Base-by-base conservation (phyloP, 1,140 invertebrate genomes). In the Acyrthosiphon pisum region DNA sequence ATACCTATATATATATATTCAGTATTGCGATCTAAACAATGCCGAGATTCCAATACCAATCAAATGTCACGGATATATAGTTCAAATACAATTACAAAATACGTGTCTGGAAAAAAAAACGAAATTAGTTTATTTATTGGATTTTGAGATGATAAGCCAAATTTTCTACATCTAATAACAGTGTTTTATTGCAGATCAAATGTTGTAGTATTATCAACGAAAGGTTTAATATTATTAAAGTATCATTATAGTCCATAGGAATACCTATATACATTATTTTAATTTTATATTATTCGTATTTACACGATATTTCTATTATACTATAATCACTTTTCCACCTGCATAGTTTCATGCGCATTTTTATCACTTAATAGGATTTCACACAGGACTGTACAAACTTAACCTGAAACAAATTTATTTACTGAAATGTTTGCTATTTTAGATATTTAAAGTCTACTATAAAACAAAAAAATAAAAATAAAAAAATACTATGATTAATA, bases 61-160 rank as follows among this genome's bases (percentile, higher is more conserved):
- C 30, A n/a, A 76, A 76, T 76, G n/a, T 76, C n/a, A 76, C n/a
- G n/a, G 18, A n/a, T 76, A n/a, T 76, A 76, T n/a, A 76, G 30
- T 76, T n/a, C n/a, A n/a, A 30, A 76, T n/a, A 68, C 60, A 8
- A n/a, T 76, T 76, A n/a, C 18, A 35, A 68, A 68, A 76, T 0
- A 76, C 60, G 30, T 20, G 60, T 76, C n/a, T 76, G 30, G 30
- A n/a, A 76, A 35, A 76, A 35, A n/a, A 76, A 60, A 60, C 26
- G 26, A 30, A 26, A 60, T 60, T 60, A 30, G 9, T 60, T 60
- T 60, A 30, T 68, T n/a, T 68, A 68, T 68, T n/a, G 60, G 30
- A 30, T 76, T 76, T 76, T 76, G n/a, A 76, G 60, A n/a, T n/a
- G n/a, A n/a, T n/a, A 76, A n/a, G 60, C n/a, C 60, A 76, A 76